These are phyloP conservation scores for Sebastes fasciatus DNA, from an alignment of 2,113 vertebrate species.

Conservation along the genomic window DNA sequence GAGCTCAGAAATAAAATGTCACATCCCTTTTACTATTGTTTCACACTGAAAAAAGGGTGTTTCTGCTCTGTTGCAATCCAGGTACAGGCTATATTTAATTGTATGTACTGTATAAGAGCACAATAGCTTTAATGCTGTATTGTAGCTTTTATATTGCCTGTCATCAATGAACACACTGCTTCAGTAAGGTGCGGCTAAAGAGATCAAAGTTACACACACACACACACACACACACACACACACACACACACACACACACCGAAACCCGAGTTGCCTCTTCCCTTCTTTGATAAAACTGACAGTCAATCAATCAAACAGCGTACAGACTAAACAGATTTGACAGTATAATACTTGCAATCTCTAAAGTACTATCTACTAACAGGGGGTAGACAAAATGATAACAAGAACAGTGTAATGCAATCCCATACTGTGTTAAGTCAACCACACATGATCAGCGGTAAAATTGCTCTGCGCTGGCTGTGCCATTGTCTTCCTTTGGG, in stretches of 20 bases:
- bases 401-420: neutral
- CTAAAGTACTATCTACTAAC: too few relatives aligned
- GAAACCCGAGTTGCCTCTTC: neutral
- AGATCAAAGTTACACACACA: conserved; percentile 8
- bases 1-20: neutral
- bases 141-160: neutral
- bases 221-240: conserved; percentile 11
- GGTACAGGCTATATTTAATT: neutral
- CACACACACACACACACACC: conserved; percentile 1
- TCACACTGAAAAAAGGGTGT: neutral
- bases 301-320: neutral
- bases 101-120: neutral
- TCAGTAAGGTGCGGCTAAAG: neutral
- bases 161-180: neutral
- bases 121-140: neutral
- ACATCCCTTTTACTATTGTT: neutral
- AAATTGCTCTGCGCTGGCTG: too few relatives aligned
- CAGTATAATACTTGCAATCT: too few relatives aligned
- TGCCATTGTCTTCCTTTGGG: too few relatives aligned
- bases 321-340: neutral
- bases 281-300: neutral
- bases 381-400: neutral
- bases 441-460: too few relatives aligned
- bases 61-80: too few relatives aligned
- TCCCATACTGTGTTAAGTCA: neutral